A percentile compares a stretch with the other conserved stretches of the same genome.
Conservation (phyloP, 2,888 invertebrate genomes). For the Achlya flavicornis region DNA sequence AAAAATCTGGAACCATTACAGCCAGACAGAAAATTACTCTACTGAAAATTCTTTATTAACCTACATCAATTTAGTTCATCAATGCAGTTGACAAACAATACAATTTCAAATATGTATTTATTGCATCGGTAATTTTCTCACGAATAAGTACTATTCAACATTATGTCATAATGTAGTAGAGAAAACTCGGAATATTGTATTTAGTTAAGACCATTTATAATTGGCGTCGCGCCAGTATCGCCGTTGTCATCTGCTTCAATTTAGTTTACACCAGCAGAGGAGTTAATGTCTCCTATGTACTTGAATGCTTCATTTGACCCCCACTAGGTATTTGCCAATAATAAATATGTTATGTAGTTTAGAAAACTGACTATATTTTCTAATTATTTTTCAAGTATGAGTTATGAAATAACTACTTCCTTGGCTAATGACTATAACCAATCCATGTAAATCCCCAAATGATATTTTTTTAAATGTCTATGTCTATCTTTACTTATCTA, state of each 20-base stretch:
- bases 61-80: background rate
- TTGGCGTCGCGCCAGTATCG: conserved; percentile 62
- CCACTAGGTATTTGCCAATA: conserved; percentile 19
- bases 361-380: background rate
- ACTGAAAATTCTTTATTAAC: no score
- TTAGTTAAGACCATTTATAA: conserved; percentile 50
- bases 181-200: conserved; percentile 36
- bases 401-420: no score
- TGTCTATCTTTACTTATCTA: no score
- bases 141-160: background rate
- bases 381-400: no score
- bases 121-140: background rate
- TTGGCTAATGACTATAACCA: no score
- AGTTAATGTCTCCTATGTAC: conserved; percentile 45
- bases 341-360: background rate
- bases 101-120: background rate
- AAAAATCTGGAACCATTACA: conserved; percentile 6
- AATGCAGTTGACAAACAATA: background rate
- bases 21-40: background rate
- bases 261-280: conserved; percentile 48
- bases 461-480: no score
- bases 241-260: conserved; percentile 60
- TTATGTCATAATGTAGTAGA: conserved; percentile 20
- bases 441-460: no score
- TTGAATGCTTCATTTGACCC: conserved; percentile 30